Conservation (phyloP, 2,888 invertebrate genomes). For the Diaperis boleti region DNA sequence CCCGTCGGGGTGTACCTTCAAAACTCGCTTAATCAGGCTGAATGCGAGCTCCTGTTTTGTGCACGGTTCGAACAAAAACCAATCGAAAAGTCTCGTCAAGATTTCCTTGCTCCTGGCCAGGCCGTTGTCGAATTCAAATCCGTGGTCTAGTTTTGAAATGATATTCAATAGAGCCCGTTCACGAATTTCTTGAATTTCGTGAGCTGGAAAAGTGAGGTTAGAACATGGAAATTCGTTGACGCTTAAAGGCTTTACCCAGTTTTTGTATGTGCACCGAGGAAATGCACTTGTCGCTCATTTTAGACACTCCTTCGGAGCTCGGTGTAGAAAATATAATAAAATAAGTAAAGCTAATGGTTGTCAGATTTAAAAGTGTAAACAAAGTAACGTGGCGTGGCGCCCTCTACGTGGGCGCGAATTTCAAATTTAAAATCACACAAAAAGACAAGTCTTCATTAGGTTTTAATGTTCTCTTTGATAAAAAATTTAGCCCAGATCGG, state of each 20-base stretch:
- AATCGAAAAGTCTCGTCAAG: conserved; percentile 71
- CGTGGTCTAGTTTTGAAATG: conserved; percentile 73
- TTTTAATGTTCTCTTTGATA: no score
- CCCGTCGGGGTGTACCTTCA: no score
- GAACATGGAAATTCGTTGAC: neutral
- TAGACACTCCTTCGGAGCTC: neutral
- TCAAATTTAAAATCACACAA: neutral
- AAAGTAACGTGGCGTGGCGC: conserved; percentile 12
- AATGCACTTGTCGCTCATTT: conserved; percentile 54
- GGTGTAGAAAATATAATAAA: conserved; percentile 7
- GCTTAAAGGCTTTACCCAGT: conserved; percentile 53
- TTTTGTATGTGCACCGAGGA: conserved; percentile 61
- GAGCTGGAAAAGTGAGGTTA: conserved; percentile 55
- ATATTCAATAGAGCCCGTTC: conserved; percentile 63
- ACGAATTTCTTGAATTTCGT: conserved; percentile 64
- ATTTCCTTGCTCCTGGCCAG: conserved; percentile 72
- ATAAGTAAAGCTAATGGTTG: conserved; percentile 1
- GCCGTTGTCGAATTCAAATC: conserved; percentile 73
- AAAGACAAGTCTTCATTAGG: no score
- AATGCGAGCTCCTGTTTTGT: conserved; percentile 72
- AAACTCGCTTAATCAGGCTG: conserved; percentile 68
- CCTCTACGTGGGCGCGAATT: conserved; percentile 9
- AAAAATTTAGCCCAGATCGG: conserved; percentile 9
- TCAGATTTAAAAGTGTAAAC: conserved; percentile 21
- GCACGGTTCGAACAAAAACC: conserved; percentile 72